These are phyloP conservation scores for Procambarus clarkii DNA, from an alignment of 1,140 invertebrate genomes.

Conservation along the genomic window DNA sequence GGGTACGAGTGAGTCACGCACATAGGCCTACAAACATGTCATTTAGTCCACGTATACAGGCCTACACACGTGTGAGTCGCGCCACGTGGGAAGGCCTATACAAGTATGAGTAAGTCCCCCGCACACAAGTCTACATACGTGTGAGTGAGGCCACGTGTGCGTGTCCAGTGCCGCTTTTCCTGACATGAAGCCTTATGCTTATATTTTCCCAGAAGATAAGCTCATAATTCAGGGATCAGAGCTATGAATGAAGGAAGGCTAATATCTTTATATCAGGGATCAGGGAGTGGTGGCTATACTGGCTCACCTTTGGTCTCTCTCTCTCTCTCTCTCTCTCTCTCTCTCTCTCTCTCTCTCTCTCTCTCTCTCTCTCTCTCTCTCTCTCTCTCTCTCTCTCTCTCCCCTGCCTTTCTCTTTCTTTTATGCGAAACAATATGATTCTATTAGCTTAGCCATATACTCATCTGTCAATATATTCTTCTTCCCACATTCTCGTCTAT, in stretches of 20 bases:
- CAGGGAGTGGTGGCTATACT: background rate
- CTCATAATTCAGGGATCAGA: background rate
- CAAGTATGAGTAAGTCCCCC: no score
- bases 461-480: no score
- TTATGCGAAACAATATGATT: background rate
- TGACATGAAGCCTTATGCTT: background rate
- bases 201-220: background rate
- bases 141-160: background rate
- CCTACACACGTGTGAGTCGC: no score
- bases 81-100: no score
- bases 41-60: no score
- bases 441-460: no score
- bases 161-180: background rate
- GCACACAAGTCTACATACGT: no score
- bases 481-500: no score
- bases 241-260: background rate
- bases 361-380: background rate
- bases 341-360: slow-evolving; percentile 21
- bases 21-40: no score
- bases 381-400: slow-evolving; percentile 26
- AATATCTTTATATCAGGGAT: background rate
- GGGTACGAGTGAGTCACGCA: no score
- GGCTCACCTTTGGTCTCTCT: background rate
- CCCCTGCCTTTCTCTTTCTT: background rate
- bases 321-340: slow-evolving; percentile 23